Evolutionary conservation across 2,888 invertebrate species (phyloP), one percentile per base, ranked within the genome.

Genomic region (Drosophila merina): DNA sequence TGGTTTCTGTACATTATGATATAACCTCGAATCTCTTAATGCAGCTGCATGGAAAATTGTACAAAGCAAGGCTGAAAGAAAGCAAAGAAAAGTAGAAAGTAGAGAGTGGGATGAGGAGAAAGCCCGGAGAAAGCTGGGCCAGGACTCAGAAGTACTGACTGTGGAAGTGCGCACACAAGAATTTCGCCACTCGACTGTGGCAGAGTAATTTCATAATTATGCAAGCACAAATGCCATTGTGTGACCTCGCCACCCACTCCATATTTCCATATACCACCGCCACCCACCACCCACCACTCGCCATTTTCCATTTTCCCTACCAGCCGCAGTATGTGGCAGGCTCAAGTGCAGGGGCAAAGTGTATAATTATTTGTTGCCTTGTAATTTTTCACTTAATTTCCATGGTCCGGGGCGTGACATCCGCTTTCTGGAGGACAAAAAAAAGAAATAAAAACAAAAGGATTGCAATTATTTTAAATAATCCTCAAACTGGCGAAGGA

Each of bases 131-230:
- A 64, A 69, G 71, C 12, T 2, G 36, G 36, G n/a, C 36, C 12
- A 73, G 63, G 66, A 59, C 42, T 45, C 54, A 57, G 71, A 72
- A 77, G 74, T 72, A 74, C 69, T 71, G 59, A 45, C 54, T 52
- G 63, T 78, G 82, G 82, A 83, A 83, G 86, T 86, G 77, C 80
- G 71, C 77, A 73, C 77, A 84, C 81, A 63, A 64, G 66, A 64
- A 66, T 64, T 79, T 79, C 78, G 84, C 79, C 76, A 85, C 79
- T 79, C 78, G 74, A 76, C 71, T 70, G 60, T 54, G 77, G 74
- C 85, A 82, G 81, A 70, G 84, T 81, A 83, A 84, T 83, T 83
- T 78, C 76, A 81, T 86, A 83, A 83, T 86, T 83, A 83, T 83
- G 82, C 86, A 76, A 78, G 76, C 74, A 63, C 63, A 76, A 85